Conservation (phyloP, 2,888 invertebrate species). For the Drosophila mayaguana region DNA sequence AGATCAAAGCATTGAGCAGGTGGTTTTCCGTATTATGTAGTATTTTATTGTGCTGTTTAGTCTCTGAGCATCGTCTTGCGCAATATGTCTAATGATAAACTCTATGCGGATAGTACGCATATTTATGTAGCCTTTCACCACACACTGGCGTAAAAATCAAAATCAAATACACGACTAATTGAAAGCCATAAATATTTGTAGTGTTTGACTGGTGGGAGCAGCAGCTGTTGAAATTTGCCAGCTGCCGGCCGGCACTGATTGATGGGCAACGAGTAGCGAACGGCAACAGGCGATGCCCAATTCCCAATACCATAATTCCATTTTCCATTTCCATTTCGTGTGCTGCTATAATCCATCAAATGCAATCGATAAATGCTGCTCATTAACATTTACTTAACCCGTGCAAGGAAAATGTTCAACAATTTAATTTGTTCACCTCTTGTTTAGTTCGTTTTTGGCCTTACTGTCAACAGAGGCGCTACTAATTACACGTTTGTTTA, state of each 20-base stretch:
- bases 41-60: background rate
- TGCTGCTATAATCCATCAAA: conserved; percentile 48
- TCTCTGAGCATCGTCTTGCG: background rate
- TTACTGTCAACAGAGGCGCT: conserved; percentile 65
- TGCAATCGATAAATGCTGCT: conserved; percentile 59
- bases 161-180: conserved; percentile 49
- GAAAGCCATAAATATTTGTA: conserved; percentile 49
- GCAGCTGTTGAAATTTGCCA: conserved; percentile 60
- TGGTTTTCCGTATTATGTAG: background rate
- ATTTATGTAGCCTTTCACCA: conserved; percentile 23
- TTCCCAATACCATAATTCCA: background rate
- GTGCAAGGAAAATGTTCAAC: conserved; percentile 20
- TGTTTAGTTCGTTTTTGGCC: conserved; percentile 26
- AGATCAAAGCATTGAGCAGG: background rate
- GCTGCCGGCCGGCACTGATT: conserved; percentile 51
- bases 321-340: conserved; percentile 4
- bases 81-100: background rate
- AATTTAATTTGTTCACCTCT: conserved; percentile 31
- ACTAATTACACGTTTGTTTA: conserved; percentile 50
- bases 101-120: background rate
- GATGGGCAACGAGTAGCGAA: conserved; percentile 36
- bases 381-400: conserved; percentile 33
- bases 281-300: conserved; percentile 6
- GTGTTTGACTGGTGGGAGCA: conserved; percentile 29
- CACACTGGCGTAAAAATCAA: conserved; percentile 19